These are phyloP conservation scores for Eremophila alpestris DNA, from an alignment of 2,797 vertebrate genomes.

Conservation along the genomic window DNA sequence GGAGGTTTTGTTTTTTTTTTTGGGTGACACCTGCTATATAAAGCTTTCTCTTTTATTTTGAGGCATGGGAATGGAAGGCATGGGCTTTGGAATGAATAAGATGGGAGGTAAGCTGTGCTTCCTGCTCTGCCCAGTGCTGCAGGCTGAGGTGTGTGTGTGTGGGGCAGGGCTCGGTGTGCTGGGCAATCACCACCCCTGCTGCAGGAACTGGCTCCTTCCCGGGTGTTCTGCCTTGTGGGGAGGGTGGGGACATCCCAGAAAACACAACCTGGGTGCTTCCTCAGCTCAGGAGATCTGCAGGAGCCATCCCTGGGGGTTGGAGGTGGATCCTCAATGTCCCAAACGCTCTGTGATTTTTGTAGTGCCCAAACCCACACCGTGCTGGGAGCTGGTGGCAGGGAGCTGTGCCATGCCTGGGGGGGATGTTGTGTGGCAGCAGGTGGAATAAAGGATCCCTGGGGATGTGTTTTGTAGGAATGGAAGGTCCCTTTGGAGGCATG, in stretches of 20 bases:
- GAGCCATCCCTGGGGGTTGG: background rate
- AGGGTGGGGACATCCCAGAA: background rate
- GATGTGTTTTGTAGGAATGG: constrained; percentile 84
- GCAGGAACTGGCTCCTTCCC: background rate
- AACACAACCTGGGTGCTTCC: background rate
- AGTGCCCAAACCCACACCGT: background rate
- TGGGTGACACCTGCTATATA: background rate
- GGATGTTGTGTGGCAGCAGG: background rate
- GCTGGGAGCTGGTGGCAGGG: fast-evolving
- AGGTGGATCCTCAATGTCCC: background rate
- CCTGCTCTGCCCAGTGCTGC: background rate
- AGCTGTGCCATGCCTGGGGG: no score
- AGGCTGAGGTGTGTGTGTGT: background rate
- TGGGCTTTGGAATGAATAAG: constrained; percentile 95
- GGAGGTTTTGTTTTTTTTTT: background rate
- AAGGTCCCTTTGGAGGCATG: constrained; percentile 86
- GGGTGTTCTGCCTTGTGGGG: background rate
- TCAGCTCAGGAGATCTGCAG: background rate
- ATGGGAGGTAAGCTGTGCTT: constrained; percentile 88
- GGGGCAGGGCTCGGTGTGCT: background rate
- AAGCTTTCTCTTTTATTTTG: constrained; percentile 65
- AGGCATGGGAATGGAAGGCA: constrained; percentile 94
- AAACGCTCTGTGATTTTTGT: no score
- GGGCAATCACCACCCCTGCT: fast-evolving
- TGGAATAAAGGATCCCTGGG: background rate